These are phyloP conservation scores for Microtus montanus DNA, from an alignment of 2,113 vertebrate genomes.

Conservation along the genomic window DNA sequence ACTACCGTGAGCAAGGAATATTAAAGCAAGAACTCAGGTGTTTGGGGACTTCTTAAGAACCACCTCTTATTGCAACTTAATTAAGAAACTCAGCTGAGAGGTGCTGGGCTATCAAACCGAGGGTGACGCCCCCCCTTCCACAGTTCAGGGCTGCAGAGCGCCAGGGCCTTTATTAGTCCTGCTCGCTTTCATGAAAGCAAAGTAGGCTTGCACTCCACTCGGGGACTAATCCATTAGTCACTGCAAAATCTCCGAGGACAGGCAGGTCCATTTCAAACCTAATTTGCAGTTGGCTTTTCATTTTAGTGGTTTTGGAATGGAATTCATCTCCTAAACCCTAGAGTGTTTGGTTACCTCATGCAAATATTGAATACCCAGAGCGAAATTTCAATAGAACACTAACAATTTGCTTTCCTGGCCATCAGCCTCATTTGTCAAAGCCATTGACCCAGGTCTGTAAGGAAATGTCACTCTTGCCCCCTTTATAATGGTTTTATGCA, in stretches of 20 bases:
- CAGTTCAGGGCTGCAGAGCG: background rate
- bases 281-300: constrained; percentile 77
- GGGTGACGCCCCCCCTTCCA: background rate
- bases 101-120: constrained; percentile 54
- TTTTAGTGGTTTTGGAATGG: constrained; percentile 77
- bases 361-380: constrained; percentile 75
- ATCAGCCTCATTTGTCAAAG: constrained; percentile 76
- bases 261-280: constrained; percentile 76
- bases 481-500: constrained; percentile 73
- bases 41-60: constrained; percentile 53
- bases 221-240: constrained; percentile 75
- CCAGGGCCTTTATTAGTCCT: constrained; percentile 51
- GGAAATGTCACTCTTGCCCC: constrained; percentile 55
- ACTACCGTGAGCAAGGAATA: background rate
- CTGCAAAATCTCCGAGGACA: constrained; percentile 68
- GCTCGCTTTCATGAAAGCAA: constrained; percentile 65
- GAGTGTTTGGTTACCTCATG: constrained; percentile 66
- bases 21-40: constrained; percentile 63
- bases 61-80: constrained; percentile 67
- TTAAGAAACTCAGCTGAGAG: constrained; percentile 66
- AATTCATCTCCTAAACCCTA: constrained; percentile 73
- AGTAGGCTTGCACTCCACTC: constrained; percentile 67
- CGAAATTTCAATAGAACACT: constrained; percentile 70
- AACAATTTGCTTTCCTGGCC: constrained; percentile 75
- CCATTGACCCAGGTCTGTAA: constrained; percentile 66